A percentile compares a stretch with the other conserved stretches of the same genome.
Conservation (phyloP, 2,797 vertebrate species). For the Spheniscus humboldti region DNA sequence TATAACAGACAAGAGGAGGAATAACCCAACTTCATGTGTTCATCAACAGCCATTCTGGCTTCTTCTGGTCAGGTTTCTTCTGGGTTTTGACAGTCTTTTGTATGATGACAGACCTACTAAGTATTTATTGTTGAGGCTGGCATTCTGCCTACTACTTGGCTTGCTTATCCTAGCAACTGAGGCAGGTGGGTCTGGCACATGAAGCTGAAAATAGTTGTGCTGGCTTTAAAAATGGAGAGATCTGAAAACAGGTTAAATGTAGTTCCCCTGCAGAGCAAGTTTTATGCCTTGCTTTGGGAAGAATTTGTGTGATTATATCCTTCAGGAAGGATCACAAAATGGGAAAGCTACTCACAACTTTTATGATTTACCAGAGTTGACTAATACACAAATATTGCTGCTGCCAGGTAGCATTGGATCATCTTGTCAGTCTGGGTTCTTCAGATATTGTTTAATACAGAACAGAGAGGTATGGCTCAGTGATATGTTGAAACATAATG, state of each 20-base stretch:
- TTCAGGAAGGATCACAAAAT: neutral
- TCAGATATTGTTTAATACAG: neutral
- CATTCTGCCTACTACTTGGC: neutral
- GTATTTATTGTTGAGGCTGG: conserved; percentile 1
- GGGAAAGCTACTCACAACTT: neutral
- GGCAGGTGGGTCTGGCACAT: conserved; percentile 27
- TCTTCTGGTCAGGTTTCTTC: neutral
- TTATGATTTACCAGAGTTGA: neutral
- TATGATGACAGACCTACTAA: neutral
- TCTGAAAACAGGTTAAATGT: neutral
- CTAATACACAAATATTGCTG: neutral
- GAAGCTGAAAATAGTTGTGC: neutral
- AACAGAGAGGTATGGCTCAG: neutral
- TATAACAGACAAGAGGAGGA: neutral
- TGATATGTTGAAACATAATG: neutral
- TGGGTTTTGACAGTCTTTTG: neutral
- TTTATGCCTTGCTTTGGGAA: neutral
- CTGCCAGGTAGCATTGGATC: neutral
- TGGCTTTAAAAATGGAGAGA: neutral
- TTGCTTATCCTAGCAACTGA: neutral
- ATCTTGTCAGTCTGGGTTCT: neutral
- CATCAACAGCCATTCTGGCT: neutral
- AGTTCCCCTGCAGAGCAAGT: neutral
- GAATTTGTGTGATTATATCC: neutral
- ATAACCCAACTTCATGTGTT: neutral